These are phyloP conservation scores for Silurus lanzhouensis DNA, from an alignment of 2,797 vertebrate species.

Conservation along the genomic window DNA sequence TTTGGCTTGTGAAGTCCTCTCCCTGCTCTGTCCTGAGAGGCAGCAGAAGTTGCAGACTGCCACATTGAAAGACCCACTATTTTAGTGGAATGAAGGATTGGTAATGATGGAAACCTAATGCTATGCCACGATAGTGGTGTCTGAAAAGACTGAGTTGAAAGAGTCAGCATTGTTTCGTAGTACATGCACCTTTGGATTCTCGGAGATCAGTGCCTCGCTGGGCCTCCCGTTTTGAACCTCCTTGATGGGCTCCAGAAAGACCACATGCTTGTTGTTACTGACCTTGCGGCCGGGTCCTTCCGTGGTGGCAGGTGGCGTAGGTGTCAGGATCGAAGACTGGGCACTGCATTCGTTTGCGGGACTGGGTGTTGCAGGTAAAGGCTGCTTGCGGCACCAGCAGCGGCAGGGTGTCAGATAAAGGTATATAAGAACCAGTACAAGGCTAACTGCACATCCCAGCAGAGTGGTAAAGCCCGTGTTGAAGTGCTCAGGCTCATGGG, in stretches of 20 bases:
- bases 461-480: conserved; percentile 92
- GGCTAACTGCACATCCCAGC: conserved; percentile 87
- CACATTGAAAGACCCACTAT: conserved; percentile 34
- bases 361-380: conserved; percentile 48
- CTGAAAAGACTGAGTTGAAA: conserved; percentile 82
- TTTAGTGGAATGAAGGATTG: conserved; percentile 35
- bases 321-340: conserved; percentile 87
- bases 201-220: conserved; percentile 72
- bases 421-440: conserved; percentile 89
- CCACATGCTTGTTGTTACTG: conserved; percentile 90
- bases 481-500: conserved; percentile 73
- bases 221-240: conserved; percentile 83
- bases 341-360: conserved; percentile 81
- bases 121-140: conserved; percentile 82
- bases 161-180: conserved; percentile 78
- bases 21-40: conserved; percentile 53
- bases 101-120: conserved; percentile 39
- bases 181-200: conserved; percentile 70
- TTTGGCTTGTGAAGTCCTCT: conserved; percentile 25
- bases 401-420: conserved; percentile 88
- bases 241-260: conserved; percentile 90
- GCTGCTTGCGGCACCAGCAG: conserved; percentile 70
- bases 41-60: conserved; percentile 42
- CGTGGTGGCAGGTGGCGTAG: conserved; percentile 80
- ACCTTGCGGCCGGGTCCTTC: conserved; percentile 84